A percentile compares a stretch with the other conserved stretches of the same genome.
Evolutionary conservation across 2,888 invertebrate genomes (phyloP).

Genomic region (Drosophila borborema): DNA sequence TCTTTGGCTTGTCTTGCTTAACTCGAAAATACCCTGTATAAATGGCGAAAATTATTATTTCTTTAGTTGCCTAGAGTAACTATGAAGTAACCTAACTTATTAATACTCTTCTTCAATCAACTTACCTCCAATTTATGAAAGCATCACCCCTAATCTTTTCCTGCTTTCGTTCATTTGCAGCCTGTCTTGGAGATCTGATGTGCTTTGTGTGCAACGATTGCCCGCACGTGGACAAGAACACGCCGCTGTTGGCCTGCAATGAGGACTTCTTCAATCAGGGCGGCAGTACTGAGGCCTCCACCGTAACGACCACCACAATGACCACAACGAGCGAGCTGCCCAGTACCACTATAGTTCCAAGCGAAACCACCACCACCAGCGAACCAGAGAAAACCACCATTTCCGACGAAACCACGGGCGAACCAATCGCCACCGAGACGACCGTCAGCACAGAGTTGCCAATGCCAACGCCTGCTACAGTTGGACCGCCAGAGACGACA

Average conservation of each 20-base stretch:
- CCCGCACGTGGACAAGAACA: constrained; percentile 53
- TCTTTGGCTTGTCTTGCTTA: background rate
- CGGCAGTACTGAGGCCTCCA: constrained; percentile 62
- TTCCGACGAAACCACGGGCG: constrained; percentile 19
- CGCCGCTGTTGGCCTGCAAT: constrained; percentile 74
- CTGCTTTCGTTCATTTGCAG: constrained; percentile 41
- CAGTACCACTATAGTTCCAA: constrained; percentile 15
- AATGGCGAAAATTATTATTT: background rate
- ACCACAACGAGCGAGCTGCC: constrained; percentile 25
- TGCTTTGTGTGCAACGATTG: constrained; percentile 84
- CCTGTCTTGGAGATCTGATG: constrained; percentile 67
- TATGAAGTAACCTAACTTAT: background rate
- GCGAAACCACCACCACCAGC: constrained; percentile 27
- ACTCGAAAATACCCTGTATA: background rate
- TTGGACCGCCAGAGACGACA: constrained; percentile 58
- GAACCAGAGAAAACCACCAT: constrained; percentile 11
- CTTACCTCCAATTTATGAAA: background rate
- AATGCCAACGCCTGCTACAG: constrained; percentile 63
- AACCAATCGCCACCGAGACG: constrained; percentile 21
- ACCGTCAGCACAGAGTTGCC: constrained; percentile 49
- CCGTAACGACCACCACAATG: constrained; percentile 64
- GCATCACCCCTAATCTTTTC: background rate
- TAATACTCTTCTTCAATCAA: background rate
- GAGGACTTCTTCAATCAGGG: constrained; percentile 68
- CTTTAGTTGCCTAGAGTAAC: background rate